phyloP scores from a whole-genome alignment of 1,140 invertebrate species.

The Drosophila persimilis region DNA sequence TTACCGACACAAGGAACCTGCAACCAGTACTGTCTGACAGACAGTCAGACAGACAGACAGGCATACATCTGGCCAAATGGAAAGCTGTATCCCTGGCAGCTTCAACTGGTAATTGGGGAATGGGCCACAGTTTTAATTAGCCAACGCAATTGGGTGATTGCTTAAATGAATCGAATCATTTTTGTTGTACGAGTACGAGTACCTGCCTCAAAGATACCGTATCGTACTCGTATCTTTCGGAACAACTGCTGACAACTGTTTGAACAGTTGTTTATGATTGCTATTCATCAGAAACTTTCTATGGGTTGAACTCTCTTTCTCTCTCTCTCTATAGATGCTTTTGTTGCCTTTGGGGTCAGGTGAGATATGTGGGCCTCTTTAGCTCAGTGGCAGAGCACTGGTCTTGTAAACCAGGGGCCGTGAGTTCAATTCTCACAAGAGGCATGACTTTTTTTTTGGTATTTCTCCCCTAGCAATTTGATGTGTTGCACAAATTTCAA shows the following conservation, averaged over 20 bases:
- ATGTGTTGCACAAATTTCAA: conserved; percentile 34
- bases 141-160: conserved; percentile 30
- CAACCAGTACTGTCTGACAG: neutral
- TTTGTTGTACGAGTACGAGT: neutral
- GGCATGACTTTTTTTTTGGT: conserved; percentile 82
- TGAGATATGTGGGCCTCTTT: conserved; percentile 86
- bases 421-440: conserved; percentile 95
- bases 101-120: conserved; percentile 30
- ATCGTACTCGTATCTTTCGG: no score
- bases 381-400: conserved; percentile 97
- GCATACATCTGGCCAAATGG: conserved; percentile 24
- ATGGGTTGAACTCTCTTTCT: no score
- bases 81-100: conserved; percentile 30
- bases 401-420: conserved; percentile 96
- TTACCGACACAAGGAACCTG: conserved; percentile 20
- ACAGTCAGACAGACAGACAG: conserved; percentile 2
- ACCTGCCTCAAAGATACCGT: no score
- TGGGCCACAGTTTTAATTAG: conserved; percentile 42
- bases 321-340: neutral
- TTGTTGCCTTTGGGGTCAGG: neutral
- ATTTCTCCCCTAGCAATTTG: conserved; percentile 1
- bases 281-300: neutral
- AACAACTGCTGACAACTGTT: conserved; percentile 29
- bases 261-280: conserved; percentile 24
- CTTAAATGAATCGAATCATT: conserved; percentile 32